Percentiles rank a stretch among this genome's conserved stretches.
These are phyloP conservation scores for Sylvia borin DNA, from an alignment of 2,797 vertebrate genomes.

Conservation along the genomic window DNA sequence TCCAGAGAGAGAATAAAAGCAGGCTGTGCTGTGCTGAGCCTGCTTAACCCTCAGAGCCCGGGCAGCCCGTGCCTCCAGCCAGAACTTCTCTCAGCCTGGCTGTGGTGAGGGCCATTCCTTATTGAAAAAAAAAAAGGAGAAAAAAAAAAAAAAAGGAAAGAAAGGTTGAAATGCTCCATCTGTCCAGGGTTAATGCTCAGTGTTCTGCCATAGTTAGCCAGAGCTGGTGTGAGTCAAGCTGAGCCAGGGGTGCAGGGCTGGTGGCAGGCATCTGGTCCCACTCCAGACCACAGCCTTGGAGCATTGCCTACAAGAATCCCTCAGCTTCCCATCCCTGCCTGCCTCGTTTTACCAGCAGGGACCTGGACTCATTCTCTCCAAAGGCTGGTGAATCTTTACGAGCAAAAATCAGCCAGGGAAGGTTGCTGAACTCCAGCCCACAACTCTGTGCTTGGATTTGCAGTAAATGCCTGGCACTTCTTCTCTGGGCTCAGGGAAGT, in stretches of 20 bases:
- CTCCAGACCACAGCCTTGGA: neutral
- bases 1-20: conserved; percentile 11
- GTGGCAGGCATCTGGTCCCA: neutral
- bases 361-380: neutral
- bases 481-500: neutral
- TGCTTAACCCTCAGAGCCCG: neutral
- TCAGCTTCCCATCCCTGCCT: neutral
- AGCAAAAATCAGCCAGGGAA: neutral
- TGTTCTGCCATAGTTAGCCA: neutral
- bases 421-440: neutral
- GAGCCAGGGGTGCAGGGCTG: neutral
- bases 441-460: neutral
- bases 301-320: neutral
- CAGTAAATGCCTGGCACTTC: neutral
- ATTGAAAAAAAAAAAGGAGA: neutral
- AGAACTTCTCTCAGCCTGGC: neutral
- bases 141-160: neutral
- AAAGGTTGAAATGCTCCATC: neutral
- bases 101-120: neutral
- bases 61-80: neutral
- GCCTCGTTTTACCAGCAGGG: neutral
- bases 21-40: neutral
- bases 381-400: neutral
- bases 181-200: neutral
- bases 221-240: neutral